Evolutionary conservation across 2,797 vertebrate genomes (phyloP), one percentile per base, ranked within the genome.

Genomic region (Notolabrus celidotus): DNA sequence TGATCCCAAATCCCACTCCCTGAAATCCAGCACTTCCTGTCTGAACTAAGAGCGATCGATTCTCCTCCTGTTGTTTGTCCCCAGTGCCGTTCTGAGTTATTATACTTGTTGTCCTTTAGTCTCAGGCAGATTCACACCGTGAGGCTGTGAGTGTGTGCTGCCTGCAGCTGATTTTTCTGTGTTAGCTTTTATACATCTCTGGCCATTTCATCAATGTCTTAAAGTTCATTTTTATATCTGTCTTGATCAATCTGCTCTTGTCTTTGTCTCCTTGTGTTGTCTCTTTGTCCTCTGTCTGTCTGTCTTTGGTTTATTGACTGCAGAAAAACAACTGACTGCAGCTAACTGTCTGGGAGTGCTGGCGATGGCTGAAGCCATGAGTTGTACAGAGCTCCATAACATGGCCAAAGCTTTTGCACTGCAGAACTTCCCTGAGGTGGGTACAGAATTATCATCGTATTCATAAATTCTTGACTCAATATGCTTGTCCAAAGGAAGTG

Each of bases 301-400:
- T n/a, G n/a, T n/a, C n/a, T n/a, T n/a, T 47, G 20, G 45, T 34
- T 50, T 29, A 41, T 50, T 4, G 29, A 78, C 79, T 82, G 29
- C 72, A 99, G 97, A 98, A 91, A 99, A 98, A 90, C 97, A 99
- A 89, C 88, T 99, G 94, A 99, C 97, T 14, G 97, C 97, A 20
- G 95, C 94, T 70, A 99, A 99, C 94, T 99, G 98, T 88, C 94
- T 99, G 86, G 97, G 98, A 34, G 97, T 99, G 85, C 92, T 99
- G 93, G 97, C 97, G 71, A 99, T 99, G 97, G 97, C 98, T 0
- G 97, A 98, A 88, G 98, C 98, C 45, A 98, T 99, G 97, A 95
- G 92, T 59, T 99, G 97, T 89, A 96, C 96, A 0, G 98, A 99
- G 89, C 95, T 99, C 38, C 97, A 97, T 89, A 98, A 97, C 93